Evolutionary conservation across 1,140 invertebrate species (phyloP).

Genomic region (Eubasilissa regina): DNA sequence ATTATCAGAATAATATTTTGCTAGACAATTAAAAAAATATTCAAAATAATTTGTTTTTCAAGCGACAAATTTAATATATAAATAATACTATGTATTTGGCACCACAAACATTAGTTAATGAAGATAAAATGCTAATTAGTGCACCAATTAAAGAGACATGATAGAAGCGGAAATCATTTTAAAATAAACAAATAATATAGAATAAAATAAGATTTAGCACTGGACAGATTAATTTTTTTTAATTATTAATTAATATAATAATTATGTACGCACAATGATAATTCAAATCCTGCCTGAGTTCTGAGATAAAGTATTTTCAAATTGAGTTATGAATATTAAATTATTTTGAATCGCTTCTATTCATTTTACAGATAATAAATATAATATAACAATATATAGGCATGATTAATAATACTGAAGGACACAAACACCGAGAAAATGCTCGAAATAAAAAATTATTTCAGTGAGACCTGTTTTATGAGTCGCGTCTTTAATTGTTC

Average conservation of each 20-base stretch:
- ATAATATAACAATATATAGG: too few relatives aligned
- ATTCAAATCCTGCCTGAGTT: too few relatives aligned
- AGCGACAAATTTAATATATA: constrained; percentile 3
- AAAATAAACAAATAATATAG: too few relatives aligned
- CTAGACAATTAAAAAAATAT: too few relatives aligned
- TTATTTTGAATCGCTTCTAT: too few relatives aligned
- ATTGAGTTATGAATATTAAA: too few relatives aligned
- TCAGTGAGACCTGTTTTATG: not conserved
- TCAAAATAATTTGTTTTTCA: too few relatives aligned
- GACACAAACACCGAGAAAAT: not conserved
- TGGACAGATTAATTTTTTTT: not conserved
- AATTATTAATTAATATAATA: too few relatives aligned
- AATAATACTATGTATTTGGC: constrained; percentile 23
- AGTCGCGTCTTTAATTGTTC: constrained; percentile 11
- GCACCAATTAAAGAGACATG: constrained; percentile 23
- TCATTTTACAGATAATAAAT: too few relatives aligned
- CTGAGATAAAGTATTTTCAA: too few relatives aligned
- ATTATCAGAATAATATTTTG: too few relatives aligned
- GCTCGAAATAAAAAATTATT: constrained; percentile 1
- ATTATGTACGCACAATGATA: too few relatives aligned
- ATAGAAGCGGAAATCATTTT: constrained; percentile 6
- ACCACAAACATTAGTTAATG: constrained; percentile 25
- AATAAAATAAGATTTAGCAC: not conserved
- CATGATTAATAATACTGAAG: constrained; percentile 4
- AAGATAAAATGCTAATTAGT: constrained; percentile 24